phyloP scores from a whole-genome alignment of 2,797 vertebrate genomes.

The Mallotus villosus region DNA sequence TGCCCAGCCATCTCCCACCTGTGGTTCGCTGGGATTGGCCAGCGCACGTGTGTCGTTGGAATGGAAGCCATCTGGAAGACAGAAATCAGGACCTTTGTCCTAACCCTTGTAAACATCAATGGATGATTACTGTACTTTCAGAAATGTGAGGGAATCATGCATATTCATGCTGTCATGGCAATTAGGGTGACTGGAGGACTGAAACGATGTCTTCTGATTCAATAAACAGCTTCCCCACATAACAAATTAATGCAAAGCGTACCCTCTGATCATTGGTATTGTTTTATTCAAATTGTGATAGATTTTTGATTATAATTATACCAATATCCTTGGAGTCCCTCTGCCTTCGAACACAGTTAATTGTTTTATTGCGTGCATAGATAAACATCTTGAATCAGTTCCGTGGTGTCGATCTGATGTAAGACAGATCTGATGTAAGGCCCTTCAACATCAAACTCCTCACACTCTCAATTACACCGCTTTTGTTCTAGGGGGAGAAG shows the following conservation, averaged over 20 bases:
- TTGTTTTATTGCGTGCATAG: background rate
- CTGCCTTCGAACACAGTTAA: background rate
- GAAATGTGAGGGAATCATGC: slow-evolving; percentile 32
- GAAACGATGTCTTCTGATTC: slow-evolving; percentile 31
- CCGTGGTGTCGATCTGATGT: no score
- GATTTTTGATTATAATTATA: slow-evolving; percentile 1
- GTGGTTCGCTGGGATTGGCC: no score
- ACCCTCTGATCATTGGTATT: background rate
- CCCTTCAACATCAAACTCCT: no score
- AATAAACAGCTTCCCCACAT: slow-evolving; percentile 6
- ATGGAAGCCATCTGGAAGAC: no score
- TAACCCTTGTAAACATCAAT: slow-evolving; percentile 15
- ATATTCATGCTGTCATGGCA: slow-evolving; percentile 18
- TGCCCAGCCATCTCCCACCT: no score
- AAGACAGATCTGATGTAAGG: no score
- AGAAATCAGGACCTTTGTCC: no score
- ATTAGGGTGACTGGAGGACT: slow-evolving; percentile 26
- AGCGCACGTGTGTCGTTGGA: no score
- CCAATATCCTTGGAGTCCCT: background rate
- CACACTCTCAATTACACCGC: background rate
- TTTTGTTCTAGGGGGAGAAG: no score
- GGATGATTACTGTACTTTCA: slow-evolving; percentile 31
- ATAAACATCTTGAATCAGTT: background rate
- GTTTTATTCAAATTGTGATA: background rate
- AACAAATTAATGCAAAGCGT: background rate